Evolutionary conservation across 2,888 invertebrate species (phyloP).

Genomic region (Aromia moschata): DNA sequence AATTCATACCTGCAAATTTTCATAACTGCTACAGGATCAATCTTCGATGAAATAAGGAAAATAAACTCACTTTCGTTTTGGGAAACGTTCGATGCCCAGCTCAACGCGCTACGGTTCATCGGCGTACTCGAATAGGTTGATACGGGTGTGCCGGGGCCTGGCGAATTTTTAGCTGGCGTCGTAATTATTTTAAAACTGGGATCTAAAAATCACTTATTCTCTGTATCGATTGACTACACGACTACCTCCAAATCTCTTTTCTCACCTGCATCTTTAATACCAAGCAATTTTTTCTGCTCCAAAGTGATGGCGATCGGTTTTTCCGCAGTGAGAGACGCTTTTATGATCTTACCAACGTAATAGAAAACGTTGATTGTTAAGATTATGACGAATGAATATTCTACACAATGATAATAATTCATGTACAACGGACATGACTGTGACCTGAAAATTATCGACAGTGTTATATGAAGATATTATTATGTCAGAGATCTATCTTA

Average conservation of each 20-base stretch:
- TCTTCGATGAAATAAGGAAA: conserved; percentile 5
- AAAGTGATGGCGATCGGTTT: conserved; percentile 64
- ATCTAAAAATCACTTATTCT: conserved; percentile 50
- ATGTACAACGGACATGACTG: conserved; percentile 64
- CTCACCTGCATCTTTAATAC: conserved; percentile 63
- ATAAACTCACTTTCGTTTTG: conserved; percentile 54
- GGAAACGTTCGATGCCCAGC: conserved; percentile 59
- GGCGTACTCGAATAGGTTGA: conserved; percentile 46
- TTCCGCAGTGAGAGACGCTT: conserved; percentile 56
- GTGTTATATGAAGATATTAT: conserved; percentile 40
- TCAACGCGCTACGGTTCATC: conserved; percentile 57
- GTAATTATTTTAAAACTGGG: conserved; percentile 48
- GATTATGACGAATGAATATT: conserved; percentile 62
- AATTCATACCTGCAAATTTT: conserved; percentile 48
- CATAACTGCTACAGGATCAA: too few relatives aligned
- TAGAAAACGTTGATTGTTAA: conserved; percentile 65
- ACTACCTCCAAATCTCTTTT: conserved; percentile 1
- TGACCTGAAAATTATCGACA: conserved; percentile 50
- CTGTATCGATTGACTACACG: too few relatives aligned
- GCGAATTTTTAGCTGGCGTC: conserved; percentile 37
- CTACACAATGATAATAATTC: conserved; percentile 60
- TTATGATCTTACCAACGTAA: conserved; percentile 65
- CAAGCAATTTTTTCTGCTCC: conserved; percentile 66
- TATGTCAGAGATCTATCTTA: conserved; percentile 53
- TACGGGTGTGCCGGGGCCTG: conserved; percentile 16